Base-by-base conservation (phyloP, 2,797 vertebrate species). In the Sebastes melanostomus region DNA sequence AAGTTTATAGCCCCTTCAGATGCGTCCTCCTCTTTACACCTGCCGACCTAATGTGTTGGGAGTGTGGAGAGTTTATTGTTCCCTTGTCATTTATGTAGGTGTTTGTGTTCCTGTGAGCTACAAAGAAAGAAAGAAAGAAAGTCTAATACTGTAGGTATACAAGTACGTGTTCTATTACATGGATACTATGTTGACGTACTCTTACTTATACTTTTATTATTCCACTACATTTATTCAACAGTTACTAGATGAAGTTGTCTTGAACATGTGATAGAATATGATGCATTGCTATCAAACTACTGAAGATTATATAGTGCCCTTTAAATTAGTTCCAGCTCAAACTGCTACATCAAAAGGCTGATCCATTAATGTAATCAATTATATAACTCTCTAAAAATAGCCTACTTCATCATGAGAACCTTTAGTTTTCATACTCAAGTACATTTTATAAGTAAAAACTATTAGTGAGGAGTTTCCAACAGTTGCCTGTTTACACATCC, bases 1-100 rank as follows among this genome's bases (percentile, higher is more conserved):
- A 94, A 90, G 92, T 95, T 93, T 94, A 94, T 78, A 72, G 89
- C 88, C 78, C 81, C 76, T 82, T 87, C 82, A 88, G 30, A 86
- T 81, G 81, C 75, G 69, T 81, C 79, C 52, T 85, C 72, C 75
- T 84, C 70, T 85, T 93, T 88, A 91, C 88, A 92, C 85, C 78
- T 90, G 82, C 76, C 65, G 66, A 20, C 46, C 59, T 34, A 65
- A 85, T 63, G 85, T 81, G 83, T 74, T 72, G 34, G 25, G 22
- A 66, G 62, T 63, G 59, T 29, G 52, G 72, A 75, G 73, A 63
- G 24, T 82, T 72, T 83, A 75, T 75, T 81, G 78, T 46, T 38
- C 25, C 50, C 58, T 83, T 63, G 56, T 66, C 38, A 61, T 75
- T 58, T 36, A 42, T 63, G 38, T 60, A 65, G 42, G 72, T 73